Percentiles rank a stretch among this genome's conserved stretches.
phyloP scores from a whole-genome alignment of 2,888 invertebrate species.

The Dolichomitus sp. region DNA sequence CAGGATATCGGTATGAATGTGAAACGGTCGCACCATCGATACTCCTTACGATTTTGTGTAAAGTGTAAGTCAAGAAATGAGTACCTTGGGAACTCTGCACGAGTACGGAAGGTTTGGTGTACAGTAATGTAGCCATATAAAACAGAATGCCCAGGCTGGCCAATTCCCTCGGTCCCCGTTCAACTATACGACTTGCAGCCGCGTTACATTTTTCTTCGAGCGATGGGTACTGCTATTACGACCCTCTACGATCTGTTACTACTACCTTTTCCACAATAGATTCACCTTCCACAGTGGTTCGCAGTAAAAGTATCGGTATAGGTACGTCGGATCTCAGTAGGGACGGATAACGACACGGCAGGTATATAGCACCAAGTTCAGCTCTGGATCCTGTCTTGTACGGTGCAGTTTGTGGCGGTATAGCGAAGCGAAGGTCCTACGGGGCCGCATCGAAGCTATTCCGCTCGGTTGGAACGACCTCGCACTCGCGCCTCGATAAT shows the following conservation, averaged over 20 bases:
- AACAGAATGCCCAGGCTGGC: slow-evolving; percentile 34
- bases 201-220: slow-evolving; percentile 50
- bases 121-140: slow-evolving; percentile 27
- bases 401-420: background rate
- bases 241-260: slow-evolving; percentile 51
- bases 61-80: slow-evolving; percentile 16
- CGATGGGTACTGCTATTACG: slow-evolving; percentile 55
- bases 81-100: slow-evolving; percentile 20
- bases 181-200: slow-evolving; percentile 34
- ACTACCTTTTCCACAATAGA: slow-evolving; percentile 30
- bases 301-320: slow-evolving; percentile 52
- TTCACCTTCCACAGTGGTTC: slow-evolving; percentile 40
- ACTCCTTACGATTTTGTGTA: slow-evolving; percentile 17
- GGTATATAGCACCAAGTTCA: slow-evolving; percentile 42
- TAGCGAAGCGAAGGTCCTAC: background rate
- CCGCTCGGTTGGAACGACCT: slow-evolving; percentile 24
- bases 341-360: slow-evolving; percentile 60
- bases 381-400: background rate
- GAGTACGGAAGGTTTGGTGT: slow-evolving; percentile 16
- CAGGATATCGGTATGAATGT: slow-evolving; percentile 27
- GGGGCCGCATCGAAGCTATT: slow-evolving; percentile 14
- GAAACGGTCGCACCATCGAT: slow-evolving; percentile 24
- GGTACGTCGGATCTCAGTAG: slow-evolving; percentile 29
- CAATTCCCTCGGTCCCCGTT: slow-evolving; percentile 53
- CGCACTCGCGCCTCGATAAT: slow-evolving; percentile 49